Base-by-base conservation (phyloP, 2,113 vertebrate species). In the Microcebus tavaratra region DNA sequence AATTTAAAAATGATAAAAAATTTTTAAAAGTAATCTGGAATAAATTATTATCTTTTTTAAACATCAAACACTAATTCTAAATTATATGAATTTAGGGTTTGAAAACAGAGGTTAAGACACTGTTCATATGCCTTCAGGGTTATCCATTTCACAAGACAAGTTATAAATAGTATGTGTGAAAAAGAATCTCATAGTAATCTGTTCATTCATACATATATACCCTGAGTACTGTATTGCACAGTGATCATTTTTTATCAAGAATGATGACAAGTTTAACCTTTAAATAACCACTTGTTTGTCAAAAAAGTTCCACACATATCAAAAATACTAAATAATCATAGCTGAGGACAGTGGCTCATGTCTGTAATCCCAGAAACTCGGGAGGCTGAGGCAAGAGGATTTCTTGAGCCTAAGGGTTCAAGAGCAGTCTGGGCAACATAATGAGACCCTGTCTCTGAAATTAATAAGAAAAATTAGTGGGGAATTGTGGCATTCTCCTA, bases 61-160 rank as follows among this genome's bases (percentile, higher is more conserved):
- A 79, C 79, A 91, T 72, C 21, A 95, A 91, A 83, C 18, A 88
- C 55, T 94, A 75, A 94, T 50, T 81, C 57, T 39, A 42, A 87
- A 53, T 12, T 39, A 61, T 59, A 72, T 78, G 72, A 96, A 94
- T n/a, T 68, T 91, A 31, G 20, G 36, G 73, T 73, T 57, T 85
- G 20, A 45, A 80, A 91, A 80, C 48, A 80, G 53, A 57, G 9
- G 3, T 67, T 75, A 94, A 82, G 48, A 82, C 25, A 91, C 15
- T 8, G 81, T 59, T 82, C 36, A 67, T 73, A 94, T 68, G 67
- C 34, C 68, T 76, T 75, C 76, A 59, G 50, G 27, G 25, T 81
- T 91, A 94, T 68, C 73, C 90, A 67, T 93, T 90, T 90, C 91
- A 80, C 73, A 65, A 93, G n/a, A 45, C n/a, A 20, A 73, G 42